Evolutionary conservation across 2,113 vertebrate genomes (phyloP), one percentile per base, ranked within the genome.

Genomic region (Eptesicus fuscus): DNA sequence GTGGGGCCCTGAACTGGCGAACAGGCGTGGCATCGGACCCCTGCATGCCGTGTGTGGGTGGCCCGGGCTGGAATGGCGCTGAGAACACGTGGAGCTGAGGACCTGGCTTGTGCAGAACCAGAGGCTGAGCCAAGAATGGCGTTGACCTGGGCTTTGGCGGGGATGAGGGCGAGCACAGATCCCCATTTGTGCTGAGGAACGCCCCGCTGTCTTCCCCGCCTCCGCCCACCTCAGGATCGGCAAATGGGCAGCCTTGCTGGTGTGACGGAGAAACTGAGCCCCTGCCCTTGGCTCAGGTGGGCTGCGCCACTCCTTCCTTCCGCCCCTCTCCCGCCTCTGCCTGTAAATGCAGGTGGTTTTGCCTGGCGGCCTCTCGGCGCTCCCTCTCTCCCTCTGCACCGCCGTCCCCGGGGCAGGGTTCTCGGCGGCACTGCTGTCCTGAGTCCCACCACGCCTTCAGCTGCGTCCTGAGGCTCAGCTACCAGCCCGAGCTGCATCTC

Each of bases 171-270:
- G 9, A 23, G 1, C 5, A 5, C n/a, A 4, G 5, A 4, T 17
- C 7, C 12, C 56, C 42, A 30, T 30, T 18, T 1, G 9, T 7
- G 14, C 28, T 1, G 14, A 59, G 30, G 6, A 17, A 40, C 0
- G 0, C 0, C 30, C 37, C 71, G 18, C 25, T 30, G 16, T 61
- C 77, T 1, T 56, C 59, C 37, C 16, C 30, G 47, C 40, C 92
- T 73, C 69, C 40, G 8, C 65, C 63, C 35, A n/a, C 51, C 47
- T 83, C 32, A 1, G 6, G 11, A 20, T 61, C 30, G 44, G 20
- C 61, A 10, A 8, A 20, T 18, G 40, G 47, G 10, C 25, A 4
- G 78, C 30, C 44, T 35, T 53, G 47, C 25, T 16, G 1, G 7
- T 42, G 65, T 53, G 30, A 1, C 32, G 8, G 70, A 37, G 30